These are phyloP conservation scores for Chrysemys picta DNA, from an alignment of 2,113 vertebrate genomes.

Conservation along the genomic window DNA sequence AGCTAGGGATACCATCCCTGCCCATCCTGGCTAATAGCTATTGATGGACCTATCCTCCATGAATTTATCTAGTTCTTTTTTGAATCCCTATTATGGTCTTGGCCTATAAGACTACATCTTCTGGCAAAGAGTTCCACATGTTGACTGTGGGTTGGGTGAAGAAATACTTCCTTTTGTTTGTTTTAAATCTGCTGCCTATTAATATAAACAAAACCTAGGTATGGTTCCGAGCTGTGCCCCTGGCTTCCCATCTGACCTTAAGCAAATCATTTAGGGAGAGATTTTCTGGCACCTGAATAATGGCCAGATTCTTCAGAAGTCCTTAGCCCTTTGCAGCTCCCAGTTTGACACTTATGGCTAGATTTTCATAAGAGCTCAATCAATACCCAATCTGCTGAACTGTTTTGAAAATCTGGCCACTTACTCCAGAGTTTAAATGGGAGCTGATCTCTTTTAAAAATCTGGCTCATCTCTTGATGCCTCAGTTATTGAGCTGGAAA, in stretches of 20 bases:
- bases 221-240: neutral
- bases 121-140: too few species aligned
- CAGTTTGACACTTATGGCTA: neutral
- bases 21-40: too few species aligned
- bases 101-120: too few species aligned
- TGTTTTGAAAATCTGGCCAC: neutral
- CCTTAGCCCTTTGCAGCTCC: neutral
- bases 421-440: neutral
- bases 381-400: neutral
- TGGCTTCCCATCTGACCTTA: neutral
- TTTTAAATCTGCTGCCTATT: too few species aligned
- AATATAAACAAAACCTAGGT: neutral
- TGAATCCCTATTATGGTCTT: too few species aligned
- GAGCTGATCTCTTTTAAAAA: neutral
- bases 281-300: neutral
- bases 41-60: too few species aligned
- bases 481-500: neutral
- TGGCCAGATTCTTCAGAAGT: neutral
- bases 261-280: neutral
- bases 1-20: too few species aligned
- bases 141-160: too few species aligned
- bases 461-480: neutral
- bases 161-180: too few species aligned
- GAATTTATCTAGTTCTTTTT: too few species aligned
- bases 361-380: neutral